phyloP scores from a whole-genome alignment of 1,140 invertebrate genomes.

The Bombus pascuorum region DNA sequence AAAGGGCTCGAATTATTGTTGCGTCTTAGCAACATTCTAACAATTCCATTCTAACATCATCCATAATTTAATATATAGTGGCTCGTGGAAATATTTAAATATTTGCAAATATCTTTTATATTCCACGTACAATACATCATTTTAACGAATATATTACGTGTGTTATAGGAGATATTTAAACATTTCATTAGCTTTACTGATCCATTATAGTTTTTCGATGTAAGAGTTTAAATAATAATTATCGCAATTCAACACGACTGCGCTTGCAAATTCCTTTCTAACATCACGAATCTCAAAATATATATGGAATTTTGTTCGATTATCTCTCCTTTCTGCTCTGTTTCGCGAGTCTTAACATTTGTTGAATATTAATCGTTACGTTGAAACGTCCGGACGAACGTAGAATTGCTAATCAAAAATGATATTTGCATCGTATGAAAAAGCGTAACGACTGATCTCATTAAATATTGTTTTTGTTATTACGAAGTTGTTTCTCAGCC shows the following conservation, averaged over 20 bases:
- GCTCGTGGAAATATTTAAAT: too few species aligned
- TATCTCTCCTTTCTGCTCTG: background rate
- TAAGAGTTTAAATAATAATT: too few species aligned
- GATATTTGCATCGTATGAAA: background rate
- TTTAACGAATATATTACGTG: too few species aligned
- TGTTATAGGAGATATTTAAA: background rate
- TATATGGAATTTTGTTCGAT: background rate
- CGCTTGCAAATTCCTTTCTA: background rate
- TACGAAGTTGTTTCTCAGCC: background rate
- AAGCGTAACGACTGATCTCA: slow-evolving; percentile 1
- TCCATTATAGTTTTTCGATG: too few species aligned
- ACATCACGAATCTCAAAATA: background rate
- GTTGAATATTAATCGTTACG: background rate
- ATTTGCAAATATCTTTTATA: too few species aligned
- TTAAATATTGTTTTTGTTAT: slow-evolving; percentile 5
- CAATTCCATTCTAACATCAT: background rate
- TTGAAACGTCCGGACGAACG: background rate
- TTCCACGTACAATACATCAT: too few species aligned
- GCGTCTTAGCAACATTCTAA: too few species aligned
- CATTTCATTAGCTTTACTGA: too few species aligned
- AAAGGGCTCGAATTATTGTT: background rate
- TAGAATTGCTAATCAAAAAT: background rate
- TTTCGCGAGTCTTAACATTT: background rate
- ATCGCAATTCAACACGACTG: too few species aligned
- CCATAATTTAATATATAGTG: too few species aligned